A percentile compares a stretch with the other conserved stretches of the same genome.
Conservation (phyloP, 2,113 vertebrate genomes). For the Actinemys pallida region DNA sequence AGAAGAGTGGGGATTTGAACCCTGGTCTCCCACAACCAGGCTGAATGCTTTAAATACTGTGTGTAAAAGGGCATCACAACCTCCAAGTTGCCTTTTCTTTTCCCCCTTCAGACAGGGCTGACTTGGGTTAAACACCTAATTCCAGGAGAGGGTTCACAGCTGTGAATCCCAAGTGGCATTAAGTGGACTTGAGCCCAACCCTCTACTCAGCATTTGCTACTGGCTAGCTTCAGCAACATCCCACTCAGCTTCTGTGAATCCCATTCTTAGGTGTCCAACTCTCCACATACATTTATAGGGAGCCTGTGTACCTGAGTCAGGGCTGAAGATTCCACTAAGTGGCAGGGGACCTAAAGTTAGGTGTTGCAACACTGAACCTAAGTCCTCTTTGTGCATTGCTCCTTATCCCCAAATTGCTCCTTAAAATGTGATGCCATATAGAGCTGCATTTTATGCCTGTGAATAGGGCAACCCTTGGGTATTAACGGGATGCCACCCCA, state of each 20-base stretch:
- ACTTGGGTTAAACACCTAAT: background rate
- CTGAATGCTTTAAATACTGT: background rate
- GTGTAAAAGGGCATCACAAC: background rate
- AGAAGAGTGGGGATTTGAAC: background rate
- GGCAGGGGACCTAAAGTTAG: background rate
- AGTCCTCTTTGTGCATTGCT: background rate
- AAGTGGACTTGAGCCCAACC: background rate
- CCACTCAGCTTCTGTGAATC: no score
- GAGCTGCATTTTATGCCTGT: background rate
- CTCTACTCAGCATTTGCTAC: background rate
- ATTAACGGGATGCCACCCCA: background rate
- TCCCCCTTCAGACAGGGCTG: background rate
- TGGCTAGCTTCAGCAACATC: no score
- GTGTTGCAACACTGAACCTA: background rate
- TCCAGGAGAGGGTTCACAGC: background rate
- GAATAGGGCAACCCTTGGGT: background rate
- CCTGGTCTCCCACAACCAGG: background rate
- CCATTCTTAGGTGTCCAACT: background rate
- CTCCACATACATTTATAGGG: background rate
- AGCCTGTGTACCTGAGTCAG: no score
- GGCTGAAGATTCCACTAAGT: no score
- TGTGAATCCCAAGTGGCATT: background rate
- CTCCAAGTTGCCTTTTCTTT: background rate
- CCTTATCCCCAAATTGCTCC: no score
- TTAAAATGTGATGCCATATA: background rate